Conservation (phyloP, 2,113 vertebrate species). For the Brachyhypopomus occidentalis region DNA sequence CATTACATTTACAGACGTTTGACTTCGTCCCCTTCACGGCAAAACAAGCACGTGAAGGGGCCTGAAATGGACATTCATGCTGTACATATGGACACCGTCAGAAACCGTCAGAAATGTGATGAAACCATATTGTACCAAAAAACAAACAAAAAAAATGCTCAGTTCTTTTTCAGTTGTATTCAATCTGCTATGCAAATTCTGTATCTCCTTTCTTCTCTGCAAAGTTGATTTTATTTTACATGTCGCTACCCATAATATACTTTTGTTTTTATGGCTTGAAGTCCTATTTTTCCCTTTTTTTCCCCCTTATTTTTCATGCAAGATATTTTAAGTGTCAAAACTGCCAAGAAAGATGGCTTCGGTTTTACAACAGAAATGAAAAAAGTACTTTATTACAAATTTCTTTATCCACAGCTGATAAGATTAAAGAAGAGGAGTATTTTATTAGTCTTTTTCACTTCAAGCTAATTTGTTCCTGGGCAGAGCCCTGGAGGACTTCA, state of each 20-base stretch:
- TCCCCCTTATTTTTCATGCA: slow-evolving; percentile 72
- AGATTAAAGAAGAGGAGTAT: slow-evolving; percentile 71
- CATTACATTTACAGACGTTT: slow-evolving; percentile 63
- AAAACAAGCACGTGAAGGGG: slow-evolving; percentile 73
- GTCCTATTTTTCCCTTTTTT: slow-evolving; percentile 71
- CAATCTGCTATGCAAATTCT: slow-evolving; percentile 95
- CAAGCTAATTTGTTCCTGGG: slow-evolving; percentile 85
- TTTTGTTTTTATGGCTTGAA: slow-evolving; percentile 80
- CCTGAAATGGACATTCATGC: slow-evolving; percentile 62
- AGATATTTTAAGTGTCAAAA: slow-evolving; percentile 74
- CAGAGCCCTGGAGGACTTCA: slow-evolving; percentile 87
- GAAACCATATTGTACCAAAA: slow-evolving; percentile 86
- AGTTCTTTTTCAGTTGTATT: slow-evolving; percentile 80
- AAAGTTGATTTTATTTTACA: slow-evolving; percentile 76
- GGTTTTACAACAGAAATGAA: slow-evolving; percentile 79
- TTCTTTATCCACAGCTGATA: slow-evolving; percentile 82
- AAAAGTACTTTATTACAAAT: slow-evolving; percentile 81
- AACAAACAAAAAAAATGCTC: slow-evolving; percentile 61
- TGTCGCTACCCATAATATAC: slow-evolving; percentile 84
- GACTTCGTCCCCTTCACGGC: slow-evolving; percentile 70
- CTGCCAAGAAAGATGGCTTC: slow-evolving; percentile 79
- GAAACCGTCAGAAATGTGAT: slow-evolving; percentile 61
- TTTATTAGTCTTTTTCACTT: slow-evolving; percentile 70
- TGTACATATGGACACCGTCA: slow-evolving; percentile 80
- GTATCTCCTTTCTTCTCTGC: slow-evolving; percentile 73